A percentile compares a stretch with the other conserved stretches of the same genome.
Evolutionary conservation across 2,888 invertebrate species (phyloP).

Genomic region (Drosophila seclusa): DNA sequence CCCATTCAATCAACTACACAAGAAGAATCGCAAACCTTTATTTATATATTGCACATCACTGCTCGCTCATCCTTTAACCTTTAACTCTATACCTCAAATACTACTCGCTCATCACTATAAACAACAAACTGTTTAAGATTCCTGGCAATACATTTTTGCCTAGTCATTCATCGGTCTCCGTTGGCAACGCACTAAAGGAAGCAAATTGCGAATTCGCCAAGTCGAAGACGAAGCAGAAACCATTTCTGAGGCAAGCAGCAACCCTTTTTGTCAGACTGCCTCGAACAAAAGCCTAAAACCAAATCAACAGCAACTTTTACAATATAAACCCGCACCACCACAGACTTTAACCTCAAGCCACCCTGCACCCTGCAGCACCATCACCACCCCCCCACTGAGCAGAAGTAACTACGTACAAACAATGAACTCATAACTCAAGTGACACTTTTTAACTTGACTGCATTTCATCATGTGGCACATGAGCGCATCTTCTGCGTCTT

Average conservation of each 20-base stretch:
- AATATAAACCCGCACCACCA: constrained; percentile 40
- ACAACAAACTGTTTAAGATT: constrained; percentile 18
- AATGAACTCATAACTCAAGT: constrained; percentile 84
- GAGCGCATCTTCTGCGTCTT: constrained; percentile 47
- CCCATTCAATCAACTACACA: background rate
- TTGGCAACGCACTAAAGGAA: constrained; percentile 40
- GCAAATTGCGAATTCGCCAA: constrained; percentile 22
- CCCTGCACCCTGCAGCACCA: background rate
- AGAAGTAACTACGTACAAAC: constrained; percentile 74
- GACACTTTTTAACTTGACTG: constrained; percentile 84
- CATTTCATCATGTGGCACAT: constrained; percentile 83
- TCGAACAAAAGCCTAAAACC: constrained; percentile 61
- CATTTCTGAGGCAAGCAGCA: constrained; percentile 21
- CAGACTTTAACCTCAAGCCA: constrained; percentile 22
- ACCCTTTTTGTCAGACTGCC: constrained; percentile 30
- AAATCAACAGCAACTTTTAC: constrained; percentile 66
- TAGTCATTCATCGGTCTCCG: constrained; percentile 42
- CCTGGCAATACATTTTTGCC: constrained; percentile 15
- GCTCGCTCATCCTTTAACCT: background rate
- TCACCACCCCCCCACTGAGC: constrained; percentile 14
- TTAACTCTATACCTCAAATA: background rate
- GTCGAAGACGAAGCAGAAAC: constrained; percentile 9
- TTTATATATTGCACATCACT: background rate
- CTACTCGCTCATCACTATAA: background rate
- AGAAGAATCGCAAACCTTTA: background rate